phyloP scores from a whole-genome alignment of 1,140 invertebrate genomes.

The Macrobrachium nipponense region DNA sequence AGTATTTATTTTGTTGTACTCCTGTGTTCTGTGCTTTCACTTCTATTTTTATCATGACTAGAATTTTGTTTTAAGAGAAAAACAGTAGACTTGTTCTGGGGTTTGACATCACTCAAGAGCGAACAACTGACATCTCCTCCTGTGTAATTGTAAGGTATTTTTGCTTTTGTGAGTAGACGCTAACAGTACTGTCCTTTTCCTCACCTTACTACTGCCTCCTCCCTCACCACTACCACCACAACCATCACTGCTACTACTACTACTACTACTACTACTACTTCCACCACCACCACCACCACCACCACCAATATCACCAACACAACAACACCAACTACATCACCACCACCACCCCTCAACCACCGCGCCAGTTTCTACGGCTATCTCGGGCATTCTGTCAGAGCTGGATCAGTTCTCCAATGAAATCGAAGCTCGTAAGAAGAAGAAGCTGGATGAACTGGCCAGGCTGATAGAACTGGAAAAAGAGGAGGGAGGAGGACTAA shows the following conservation, averaged over 20 bases:
- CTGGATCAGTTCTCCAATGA: constrained; percentile 72
- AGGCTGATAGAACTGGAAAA: constrained; percentile 40
- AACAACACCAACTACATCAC: constrained; percentile 15
- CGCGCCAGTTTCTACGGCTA: constrained; percentile 76
- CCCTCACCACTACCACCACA: not conserved
- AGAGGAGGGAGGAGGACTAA: constrained; percentile 30
- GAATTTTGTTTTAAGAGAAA: not conserved
- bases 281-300: constrained; percentile 13
- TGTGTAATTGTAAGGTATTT: constrained; percentile 23
- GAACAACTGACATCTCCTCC: not conserved
- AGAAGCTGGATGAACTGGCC: constrained; percentile 51
- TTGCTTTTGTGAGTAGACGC: constrained; percentile 7
- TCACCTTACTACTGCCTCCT: constrained; percentile 8
- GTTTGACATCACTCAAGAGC: constrained; percentile 14
- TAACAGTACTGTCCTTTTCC: constrained; percentile 31
- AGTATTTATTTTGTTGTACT: too few species aligned
- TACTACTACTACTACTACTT: not conserved
- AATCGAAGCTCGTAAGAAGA: constrained; percentile 30
- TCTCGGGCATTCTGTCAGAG: constrained; percentile 79
- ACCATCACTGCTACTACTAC: not conserved
- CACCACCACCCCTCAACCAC: constrained; percentile 21
- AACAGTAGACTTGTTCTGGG: not conserved
- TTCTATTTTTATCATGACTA: too few species aligned
- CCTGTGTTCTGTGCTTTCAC: too few species aligned
- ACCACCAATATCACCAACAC: not conserved